These are phyloP conservation scores for Trichogramma evanescens DNA, from an alignment of 2,888 invertebrate genomes.

Conservation along the genomic window DNA sequence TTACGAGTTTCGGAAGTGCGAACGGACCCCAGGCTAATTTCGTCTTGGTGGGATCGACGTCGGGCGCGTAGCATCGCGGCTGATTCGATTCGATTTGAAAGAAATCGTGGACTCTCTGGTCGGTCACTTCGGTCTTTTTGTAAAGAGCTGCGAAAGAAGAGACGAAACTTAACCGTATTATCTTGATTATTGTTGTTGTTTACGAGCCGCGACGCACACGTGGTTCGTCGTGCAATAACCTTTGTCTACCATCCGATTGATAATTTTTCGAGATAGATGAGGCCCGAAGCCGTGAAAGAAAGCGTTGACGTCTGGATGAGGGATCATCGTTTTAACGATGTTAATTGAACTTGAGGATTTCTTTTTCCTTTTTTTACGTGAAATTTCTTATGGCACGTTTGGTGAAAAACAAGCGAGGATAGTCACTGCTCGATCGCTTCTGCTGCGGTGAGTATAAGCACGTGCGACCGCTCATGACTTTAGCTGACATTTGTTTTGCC, in stretches of 20 bases:
- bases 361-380: neutral
- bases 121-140: too few relatives aligned
- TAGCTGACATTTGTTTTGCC: too few relatives aligned
- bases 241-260: slow-evolving; percentile 41
- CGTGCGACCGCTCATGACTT: too few relatives aligned
- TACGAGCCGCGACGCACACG: neutral
- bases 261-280: slow-evolving; percentile 31
- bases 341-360: neutral
- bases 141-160: too few relatives aligned
- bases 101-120: too few relatives aligned
- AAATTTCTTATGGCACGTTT: slow-evolving; percentile 3
- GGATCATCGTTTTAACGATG: slow-evolving; percentile 20
- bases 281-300: slow-evolving; percentile 20
- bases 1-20: slow-evolving; percentile 42
- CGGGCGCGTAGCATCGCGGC: slow-evolving; percentile 44
- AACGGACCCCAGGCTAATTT: slow-evolving; percentile 46
- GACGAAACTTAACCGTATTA: too few relatives aligned
- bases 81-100: slow-evolving; percentile 42
- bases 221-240: slow-evolving; percentile 27
- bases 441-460: too few relatives aligned
- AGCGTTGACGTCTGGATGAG: slow-evolving; percentile 21
- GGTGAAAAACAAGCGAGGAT: too few relatives aligned
- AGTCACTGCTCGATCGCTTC: too few relatives aligned
- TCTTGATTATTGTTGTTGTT: too few relatives aligned
- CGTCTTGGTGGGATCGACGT: slow-evolving; percentile 46